Percentiles rank a stretch among this genome's conserved stretches.
phyloP scores from a whole-genome alignment of 2,888 invertebrate genomes.

The Amphipoea lucens region DNA sequence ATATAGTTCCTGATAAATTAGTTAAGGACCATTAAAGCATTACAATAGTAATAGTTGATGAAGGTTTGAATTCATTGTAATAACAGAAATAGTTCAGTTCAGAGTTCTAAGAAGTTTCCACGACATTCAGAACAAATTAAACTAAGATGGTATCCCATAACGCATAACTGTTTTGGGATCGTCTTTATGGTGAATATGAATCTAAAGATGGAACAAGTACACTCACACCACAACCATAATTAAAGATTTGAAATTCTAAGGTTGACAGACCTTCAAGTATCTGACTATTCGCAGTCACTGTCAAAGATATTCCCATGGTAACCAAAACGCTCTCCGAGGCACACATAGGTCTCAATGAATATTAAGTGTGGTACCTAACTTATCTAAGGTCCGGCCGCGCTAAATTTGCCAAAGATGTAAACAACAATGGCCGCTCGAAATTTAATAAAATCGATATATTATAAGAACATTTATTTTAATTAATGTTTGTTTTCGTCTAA shows the following conservation, averaged over 20 bases:
- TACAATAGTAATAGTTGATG: not conserved
- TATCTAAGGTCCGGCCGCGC: not conserved
- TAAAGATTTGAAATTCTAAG: not conserved
- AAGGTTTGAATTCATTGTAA: constrained; percentile 2
- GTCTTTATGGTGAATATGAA: not conserved
- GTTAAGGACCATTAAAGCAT: not conserved
- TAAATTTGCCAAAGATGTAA: too few species aligned
- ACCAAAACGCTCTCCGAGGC: not conserved
- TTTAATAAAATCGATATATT: too few species aligned
- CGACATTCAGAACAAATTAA: not conserved
- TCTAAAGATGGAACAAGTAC: not conserved
- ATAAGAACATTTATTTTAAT: too few species aligned
- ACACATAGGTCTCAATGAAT: not conserved
- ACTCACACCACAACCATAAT: not conserved
- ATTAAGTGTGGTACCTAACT: too few species aligned
- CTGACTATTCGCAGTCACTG: not conserved
- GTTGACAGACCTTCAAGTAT: not conserved
- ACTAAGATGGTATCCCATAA: not conserved
- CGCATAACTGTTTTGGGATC: not conserved
- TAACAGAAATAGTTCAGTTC: constrained; percentile 6
- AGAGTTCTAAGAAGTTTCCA: not conserved
- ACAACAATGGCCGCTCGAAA: too few species aligned
- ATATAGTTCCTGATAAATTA: not conserved
- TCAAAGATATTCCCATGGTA: not conserved
- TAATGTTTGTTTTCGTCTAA: too few species aligned